Conservation (phyloP, 2,888 invertebrate genomes). For the Malacosoma neustria region DNA sequence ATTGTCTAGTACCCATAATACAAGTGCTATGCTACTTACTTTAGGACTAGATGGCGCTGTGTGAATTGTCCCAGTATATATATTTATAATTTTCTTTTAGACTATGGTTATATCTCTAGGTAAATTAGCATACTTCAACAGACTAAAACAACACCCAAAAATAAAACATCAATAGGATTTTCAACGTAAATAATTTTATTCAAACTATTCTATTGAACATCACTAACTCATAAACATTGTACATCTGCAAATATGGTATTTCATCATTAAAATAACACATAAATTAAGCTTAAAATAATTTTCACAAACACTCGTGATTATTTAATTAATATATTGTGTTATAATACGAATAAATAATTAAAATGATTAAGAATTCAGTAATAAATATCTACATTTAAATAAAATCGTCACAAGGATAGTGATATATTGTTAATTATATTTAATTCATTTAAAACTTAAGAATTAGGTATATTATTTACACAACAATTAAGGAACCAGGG, state of each 20-base stretch:
- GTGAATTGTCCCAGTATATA: too few relatives aligned
- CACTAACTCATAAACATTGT: constrained; percentile 74
- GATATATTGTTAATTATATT: constrained; percentile 4
- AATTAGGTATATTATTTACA: constrained; percentile 11
- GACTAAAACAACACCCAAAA: too few relatives aligned
- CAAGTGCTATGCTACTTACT: too few relatives aligned
- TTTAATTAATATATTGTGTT: constrained; percentile 64
- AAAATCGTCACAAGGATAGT: not conserved
- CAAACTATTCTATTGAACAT: constrained; percentile 75
- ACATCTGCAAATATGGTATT: constrained; percentile 72
- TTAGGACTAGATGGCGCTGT: too few relatives aligned
- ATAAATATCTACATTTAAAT: constrained; percentile 31
- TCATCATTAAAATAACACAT: constrained; percentile 47
- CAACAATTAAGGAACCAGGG: constrained; percentile 32
- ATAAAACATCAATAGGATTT: constrained; percentile 59
- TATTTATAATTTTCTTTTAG: too few relatives aligned
- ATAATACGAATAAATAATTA: constrained; percentile 58
- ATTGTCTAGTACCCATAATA: too few relatives aligned
- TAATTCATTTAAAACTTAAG: constrained; percentile 1
- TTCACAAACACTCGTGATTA: constrained; percentile 61
- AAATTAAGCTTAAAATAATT: constrained; percentile 28
- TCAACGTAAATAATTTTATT: constrained; percentile 76
- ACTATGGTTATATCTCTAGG: too few relatives aligned
- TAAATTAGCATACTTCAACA: too few relatives aligned
- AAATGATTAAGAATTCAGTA: constrained; percentile 40